Conservation (phyloP, 2,888 invertebrate genomes). For the Glaucopsyche alexis region DNA sequence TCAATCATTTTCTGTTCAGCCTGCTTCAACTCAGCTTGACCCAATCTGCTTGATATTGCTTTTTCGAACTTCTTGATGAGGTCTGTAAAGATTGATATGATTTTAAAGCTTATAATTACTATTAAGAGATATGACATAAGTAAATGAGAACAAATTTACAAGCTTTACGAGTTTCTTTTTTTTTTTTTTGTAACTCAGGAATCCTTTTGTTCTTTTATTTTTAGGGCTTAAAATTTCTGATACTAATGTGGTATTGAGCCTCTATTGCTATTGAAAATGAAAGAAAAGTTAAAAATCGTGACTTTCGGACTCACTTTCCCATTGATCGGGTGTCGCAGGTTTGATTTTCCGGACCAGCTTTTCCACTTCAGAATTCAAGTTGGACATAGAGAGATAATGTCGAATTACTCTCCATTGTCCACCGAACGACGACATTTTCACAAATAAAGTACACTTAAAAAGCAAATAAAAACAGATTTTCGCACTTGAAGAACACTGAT, state of each 20-base stretch:
- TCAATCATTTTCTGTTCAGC: conserved; percentile 42
- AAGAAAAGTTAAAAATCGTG: no score
- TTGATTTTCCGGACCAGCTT: conserved; percentile 64
- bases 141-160: background rate
- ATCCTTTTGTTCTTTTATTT: no score
- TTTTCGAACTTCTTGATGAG: conserved; percentile 62
- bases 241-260: no score
- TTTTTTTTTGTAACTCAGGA: no score
- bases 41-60: conserved; percentile 49
- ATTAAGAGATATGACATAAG: background rate
- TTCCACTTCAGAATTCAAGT: conserved; percentile 63
- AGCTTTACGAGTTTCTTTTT: background rate
- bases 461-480: conserved; percentile 18
- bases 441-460: background rate
- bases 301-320: conserved; percentile 62
- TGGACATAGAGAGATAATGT: conserved; percentile 63
- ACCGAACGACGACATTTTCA: conserved; percentile 64
- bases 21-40: conserved; percentile 40
- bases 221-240: no score
- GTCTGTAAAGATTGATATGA: conserved; percentile 46
- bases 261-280: no score
- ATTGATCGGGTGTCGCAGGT: conserved; percentile 62
- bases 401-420: conserved; percentile 70
- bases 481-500: conserved; percentile 30
- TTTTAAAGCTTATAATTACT: background rate